A percentile compares a stretch with the other conserved stretches of the same genome.
phyloP scores from a whole-genome alignment of 2,888 invertebrate genomes.

The Endotricha flammealis region DNA sequence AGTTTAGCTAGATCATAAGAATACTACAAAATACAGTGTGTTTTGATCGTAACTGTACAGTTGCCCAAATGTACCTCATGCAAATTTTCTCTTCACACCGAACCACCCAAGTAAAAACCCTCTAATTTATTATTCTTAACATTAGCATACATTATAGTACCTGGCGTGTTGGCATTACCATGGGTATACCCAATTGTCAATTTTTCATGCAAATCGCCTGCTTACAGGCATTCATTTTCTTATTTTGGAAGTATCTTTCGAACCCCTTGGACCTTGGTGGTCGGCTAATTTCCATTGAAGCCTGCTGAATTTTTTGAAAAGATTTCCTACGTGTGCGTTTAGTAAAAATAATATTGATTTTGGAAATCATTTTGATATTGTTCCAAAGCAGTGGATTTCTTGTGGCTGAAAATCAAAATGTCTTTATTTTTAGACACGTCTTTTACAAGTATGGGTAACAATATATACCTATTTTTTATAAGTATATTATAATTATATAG shows the following conservation, averaged over 20 bases:
- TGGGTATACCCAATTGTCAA: conserved; percentile 41
- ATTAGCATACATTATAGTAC: conserved; percentile 16
- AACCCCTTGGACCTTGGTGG: conserved; percentile 27
- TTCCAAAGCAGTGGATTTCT: too few relatives aligned
- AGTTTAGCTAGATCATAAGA: too few relatives aligned
- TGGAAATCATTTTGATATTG: too few relatives aligned
- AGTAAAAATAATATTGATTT: too few relatives aligned
- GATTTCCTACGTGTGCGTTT: background rate
- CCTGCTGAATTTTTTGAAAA: conserved; percentile 25
- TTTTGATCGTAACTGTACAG: too few relatives aligned
- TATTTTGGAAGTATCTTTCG: conserved; percentile 33
- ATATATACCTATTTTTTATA: too few relatives aligned
- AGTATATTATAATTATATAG: too few relatives aligned
- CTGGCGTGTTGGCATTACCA: conserved; percentile 20
- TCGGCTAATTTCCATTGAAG: conserved; percentile 49
- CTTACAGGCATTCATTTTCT: conserved; percentile 47
- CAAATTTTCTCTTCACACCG: background rate
- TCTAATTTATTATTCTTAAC: conserved; percentile 9
- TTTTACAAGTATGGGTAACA: too few relatives aligned
- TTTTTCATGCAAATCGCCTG: conserved; percentile 53
- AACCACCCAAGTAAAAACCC: conserved; percentile 2
- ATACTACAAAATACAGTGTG: too few relatives aligned
- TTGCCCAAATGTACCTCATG: background rate
- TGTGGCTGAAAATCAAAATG: too few relatives aligned
- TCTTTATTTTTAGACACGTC: too few relatives aligned